Evolutionary conservation across 2,888 invertebrate species (phyloP).

Genomic region (Dolichopus griseipennis): DNA sequence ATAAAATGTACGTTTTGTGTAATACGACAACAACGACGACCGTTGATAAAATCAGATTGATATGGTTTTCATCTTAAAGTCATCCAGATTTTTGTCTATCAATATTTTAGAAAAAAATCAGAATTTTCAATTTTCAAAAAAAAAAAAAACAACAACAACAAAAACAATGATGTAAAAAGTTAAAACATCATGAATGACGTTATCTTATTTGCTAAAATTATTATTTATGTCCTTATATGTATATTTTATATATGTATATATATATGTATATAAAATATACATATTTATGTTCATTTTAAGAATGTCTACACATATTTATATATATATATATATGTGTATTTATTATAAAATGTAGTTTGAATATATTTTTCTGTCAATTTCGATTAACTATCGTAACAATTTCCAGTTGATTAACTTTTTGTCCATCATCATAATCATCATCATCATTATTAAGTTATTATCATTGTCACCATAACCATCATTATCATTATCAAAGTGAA

Average conservation of each 20-base stretch:
- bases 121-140: not conserved
- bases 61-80: not conserved
- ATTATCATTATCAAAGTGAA: too few species aligned
- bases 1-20: too few species aligned
- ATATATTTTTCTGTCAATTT: not conserved
- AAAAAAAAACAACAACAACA: too few species aligned
- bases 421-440: not conserved
- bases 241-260: not conserved
- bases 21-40: not conserved
- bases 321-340: too few species aligned
- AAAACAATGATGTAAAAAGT: too few species aligned
- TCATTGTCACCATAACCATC: not conserved
- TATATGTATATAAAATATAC: not conserved
- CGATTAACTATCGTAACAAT: slow-evolving; percentile 3
- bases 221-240: not conserved
- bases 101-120: too few species aligned
- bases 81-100: not conserved
- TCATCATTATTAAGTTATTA: too few species aligned
- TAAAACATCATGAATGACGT: not conserved
- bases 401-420: not conserved
- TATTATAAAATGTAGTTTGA: too few species aligned
- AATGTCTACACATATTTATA: too few species aligned
- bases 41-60: not conserved
- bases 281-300: too few species aligned
- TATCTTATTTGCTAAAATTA: not conserved